Evolutionary conservation across 2,113 vertebrate genomes (phyloP).

Genomic region (Machaerirhynchus nigripectus): DNA sequence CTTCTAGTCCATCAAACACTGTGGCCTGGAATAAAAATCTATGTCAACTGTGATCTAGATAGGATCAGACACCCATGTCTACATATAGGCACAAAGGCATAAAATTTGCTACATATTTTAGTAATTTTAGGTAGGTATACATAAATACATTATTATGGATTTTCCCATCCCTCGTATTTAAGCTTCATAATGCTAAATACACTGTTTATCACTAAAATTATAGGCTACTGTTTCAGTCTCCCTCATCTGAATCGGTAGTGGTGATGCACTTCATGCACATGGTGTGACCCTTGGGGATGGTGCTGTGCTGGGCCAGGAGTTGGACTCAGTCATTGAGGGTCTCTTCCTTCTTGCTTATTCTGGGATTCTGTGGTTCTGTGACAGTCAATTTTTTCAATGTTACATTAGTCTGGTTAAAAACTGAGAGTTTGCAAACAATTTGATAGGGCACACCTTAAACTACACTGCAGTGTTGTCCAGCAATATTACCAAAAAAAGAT

Average conservation of each 20-base stretch:
- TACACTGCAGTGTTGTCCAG: background rate
- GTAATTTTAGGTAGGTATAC: background rate
- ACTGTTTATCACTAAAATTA: background rate
- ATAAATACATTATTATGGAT: background rate
- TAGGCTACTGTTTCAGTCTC: background rate
- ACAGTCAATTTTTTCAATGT: background rate
- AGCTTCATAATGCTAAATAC: background rate
- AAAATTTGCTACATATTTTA: background rate
- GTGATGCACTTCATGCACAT: background rate
- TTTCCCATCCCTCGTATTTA: background rate
- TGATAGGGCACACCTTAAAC: background rate
- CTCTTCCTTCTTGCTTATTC: background rate
- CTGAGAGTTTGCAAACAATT: background rate
- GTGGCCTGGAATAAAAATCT: background rate
- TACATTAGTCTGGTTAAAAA: background rate
- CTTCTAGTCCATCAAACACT: background rate
- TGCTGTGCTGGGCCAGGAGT: background rate
- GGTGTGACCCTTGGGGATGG: background rate
- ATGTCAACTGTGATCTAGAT: background rate
- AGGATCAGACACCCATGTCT: background rate
- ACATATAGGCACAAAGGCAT: background rate
- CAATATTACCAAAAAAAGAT: background rate
- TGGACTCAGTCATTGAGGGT: fast-evolving
- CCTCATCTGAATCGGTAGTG: background rate
- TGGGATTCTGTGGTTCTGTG: background rate